Base-by-base conservation (phyloP, 1,140 invertebrate species). In the Brachionus calyciflorus region DNA sequence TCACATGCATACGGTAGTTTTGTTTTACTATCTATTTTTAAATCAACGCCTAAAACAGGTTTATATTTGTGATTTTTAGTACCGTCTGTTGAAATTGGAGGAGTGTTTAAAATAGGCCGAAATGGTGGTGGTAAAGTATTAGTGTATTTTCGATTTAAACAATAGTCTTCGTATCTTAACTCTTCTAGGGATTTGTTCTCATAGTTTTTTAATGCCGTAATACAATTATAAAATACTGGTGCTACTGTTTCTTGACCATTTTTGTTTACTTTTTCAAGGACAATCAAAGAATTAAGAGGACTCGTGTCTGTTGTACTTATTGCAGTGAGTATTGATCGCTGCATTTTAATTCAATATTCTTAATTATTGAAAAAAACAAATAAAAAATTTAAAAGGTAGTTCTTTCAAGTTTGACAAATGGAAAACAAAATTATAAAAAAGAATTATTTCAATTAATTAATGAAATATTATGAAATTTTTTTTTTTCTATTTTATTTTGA, bases 111-210 rank as follows among this genome's bases (percentile, higher is more conserved):
- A 14, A 14, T 14, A 5, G n/a, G n/a, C 44, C 9, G 4, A 46
- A 46, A 46, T 46, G n/a, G n/a, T 14, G 44, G 44, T 14, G 44
- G 44, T 17, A 14, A 3, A 46, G 14, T 14, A 7, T 3, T 17
- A 3, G 60, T 9, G 28, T 65, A 65, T 37, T 65, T 65, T 44
- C 40, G 33, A 65, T 65, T 65, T 10, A 44, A 21, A 14, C 26
- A 21, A 65, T 65, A 65, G 44, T 65, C 60, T 26, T 65, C 60
- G 24, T 21, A 44, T 65, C 60, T 65, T n/a, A 65, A 41, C 10
- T 65, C 60, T 65, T 65, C 60, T 1, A 44, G 24, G 24, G 60
- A 65, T 44, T 65, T 65, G 28, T 44, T 65, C 44, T 33, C 17
- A 17, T 60, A 60, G 0, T 28, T 14, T 7, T 60, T 33, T 9